Base-by-base conservation (phyloP, 2,797 vertebrate genomes). In the Oryzias dopingdopingensis region DNA sequence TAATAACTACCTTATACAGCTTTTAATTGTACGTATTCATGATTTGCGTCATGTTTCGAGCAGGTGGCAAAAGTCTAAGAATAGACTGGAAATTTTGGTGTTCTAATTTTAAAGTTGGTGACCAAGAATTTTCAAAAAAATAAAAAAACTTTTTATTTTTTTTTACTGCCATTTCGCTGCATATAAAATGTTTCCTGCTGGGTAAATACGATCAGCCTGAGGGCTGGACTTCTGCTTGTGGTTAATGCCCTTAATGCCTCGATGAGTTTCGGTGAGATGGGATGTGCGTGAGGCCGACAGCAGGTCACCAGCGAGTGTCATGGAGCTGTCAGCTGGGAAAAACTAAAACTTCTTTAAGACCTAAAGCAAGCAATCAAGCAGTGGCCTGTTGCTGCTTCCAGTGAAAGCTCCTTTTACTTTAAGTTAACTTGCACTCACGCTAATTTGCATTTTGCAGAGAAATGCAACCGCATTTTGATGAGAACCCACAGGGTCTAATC, bases 271-370 rank as follows among this genome's bases (percentile, higher is more conserved):
- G 59, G 60, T 52, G 32, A 52, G 65, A 26, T 26, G 50, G 44
- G 50, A 57, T 75, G 43, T 48, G 59, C 58, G 17, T 59, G 71
- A 67, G 69, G 66, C 48, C 59, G 42, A 76, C 66, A 59, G 18
- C 29, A 55, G 68, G 67, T 71, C 72, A 67, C 43, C 59, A 14
- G 49, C 0, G 20, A 7, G 0, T 32, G 44, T 48, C 57, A 2
- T 60, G 7, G 6, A 65, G 43, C 15, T 51, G 20, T 5, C 16
- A 16, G 45, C 6, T 4, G 44, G 3, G 41, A 70, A 67, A 72
- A 76, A 48, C 74, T 76, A 44, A 17, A 17, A n/a, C 17, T 45
- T 22, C 22, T 42, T 26, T 17, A 59, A 22, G 52, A 5, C 7
- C 20, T 22, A 29, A 12, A 14, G 17, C 18, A 26, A 32, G 13